Evolutionary conservation across 2,113 vertebrate species (phyloP).

Genomic region (Lepus timidus): DNA sequence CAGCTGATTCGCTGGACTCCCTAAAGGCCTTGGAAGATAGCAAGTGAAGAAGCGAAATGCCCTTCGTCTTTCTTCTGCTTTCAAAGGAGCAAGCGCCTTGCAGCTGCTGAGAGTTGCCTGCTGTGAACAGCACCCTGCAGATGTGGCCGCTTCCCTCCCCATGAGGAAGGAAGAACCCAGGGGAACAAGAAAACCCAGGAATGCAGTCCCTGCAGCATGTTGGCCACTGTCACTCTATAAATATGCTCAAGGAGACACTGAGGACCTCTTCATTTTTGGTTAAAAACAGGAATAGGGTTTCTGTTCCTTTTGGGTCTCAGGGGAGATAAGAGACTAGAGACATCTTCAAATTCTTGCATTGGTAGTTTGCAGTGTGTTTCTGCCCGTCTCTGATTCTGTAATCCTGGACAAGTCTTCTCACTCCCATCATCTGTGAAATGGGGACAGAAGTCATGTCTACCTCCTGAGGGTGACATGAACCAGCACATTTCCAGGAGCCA

Average conservation of each 20-base stretch:
- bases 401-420: not conserved
- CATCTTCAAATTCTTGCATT: not conserved
- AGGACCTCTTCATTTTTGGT: not conserved
- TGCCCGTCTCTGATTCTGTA: not conserved
- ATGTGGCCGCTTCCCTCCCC: not conserved
- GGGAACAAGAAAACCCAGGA: not conserved
- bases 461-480: not conserved
- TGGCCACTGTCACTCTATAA: not conserved
- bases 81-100: not conserved
- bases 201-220: not conserved
- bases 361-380: not conserved
- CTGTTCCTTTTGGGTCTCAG: not conserved
- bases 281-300: not conserved
- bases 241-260: not conserved
- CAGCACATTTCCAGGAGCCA: not conserved
- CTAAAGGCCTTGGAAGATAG: not conserved
- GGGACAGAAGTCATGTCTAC: not conserved
- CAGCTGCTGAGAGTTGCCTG: not conserved
- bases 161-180: not conserved
- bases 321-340: not conserved
- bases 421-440: not conserved
- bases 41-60: not conserved
- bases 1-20: not conserved
- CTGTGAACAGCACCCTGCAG: rapidly evolving
- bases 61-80: not conserved